Evolutionary conservation across 2,888 invertebrate genomes (phyloP).

Genomic region (Ischnus inquisitorius): DNA sequence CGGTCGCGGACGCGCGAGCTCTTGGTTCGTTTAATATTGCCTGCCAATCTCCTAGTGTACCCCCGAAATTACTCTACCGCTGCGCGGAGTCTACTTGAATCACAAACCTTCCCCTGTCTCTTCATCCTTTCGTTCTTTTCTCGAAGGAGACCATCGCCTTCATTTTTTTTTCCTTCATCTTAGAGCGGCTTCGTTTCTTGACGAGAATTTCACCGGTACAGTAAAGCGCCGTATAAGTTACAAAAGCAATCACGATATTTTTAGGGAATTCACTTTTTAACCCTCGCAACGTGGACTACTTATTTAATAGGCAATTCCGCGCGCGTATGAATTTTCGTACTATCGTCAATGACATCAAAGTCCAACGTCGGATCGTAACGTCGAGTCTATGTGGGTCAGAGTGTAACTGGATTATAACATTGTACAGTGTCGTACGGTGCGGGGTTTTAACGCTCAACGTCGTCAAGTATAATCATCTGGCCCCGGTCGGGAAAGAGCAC

Average conservation of each 20-base stretch:
- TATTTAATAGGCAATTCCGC: neutral
- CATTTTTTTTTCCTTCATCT: slow-evolving; percentile 8
- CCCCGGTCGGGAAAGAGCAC: neutral
- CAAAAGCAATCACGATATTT: neutral
- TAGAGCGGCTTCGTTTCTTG: slow-evolving; percentile 5
- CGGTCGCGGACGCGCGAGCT: slow-evolving; percentile 53
- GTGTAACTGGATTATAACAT: slow-evolving; percentile 18
- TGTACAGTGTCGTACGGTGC: neutral
- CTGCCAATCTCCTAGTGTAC: slow-evolving; percentile 63
- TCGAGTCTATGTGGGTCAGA: slow-evolving; percentile 19
- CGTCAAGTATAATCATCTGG: slow-evolving; percentile 11
- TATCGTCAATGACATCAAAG: neutral
- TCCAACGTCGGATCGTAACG: neutral
- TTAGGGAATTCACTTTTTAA: neutral
- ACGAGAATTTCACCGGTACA: neutral
- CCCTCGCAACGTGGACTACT: neutral
- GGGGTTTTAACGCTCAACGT: neutral
- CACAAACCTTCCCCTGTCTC: slow-evolving; percentile 47
- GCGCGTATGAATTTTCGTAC: neutral
- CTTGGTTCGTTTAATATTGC: slow-evolving; percentile 65
- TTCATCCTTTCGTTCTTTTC: slow-evolving; percentile 26
- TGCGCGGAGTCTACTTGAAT: slow-evolving; percentile 49
- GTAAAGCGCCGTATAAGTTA: neutral
- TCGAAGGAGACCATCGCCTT: slow-evolving; percentile 34
- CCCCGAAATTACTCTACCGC: slow-evolving; percentile 44